Conservation (phyloP, 2,797 vertebrate species). For the Poecile montanus region DNA sequence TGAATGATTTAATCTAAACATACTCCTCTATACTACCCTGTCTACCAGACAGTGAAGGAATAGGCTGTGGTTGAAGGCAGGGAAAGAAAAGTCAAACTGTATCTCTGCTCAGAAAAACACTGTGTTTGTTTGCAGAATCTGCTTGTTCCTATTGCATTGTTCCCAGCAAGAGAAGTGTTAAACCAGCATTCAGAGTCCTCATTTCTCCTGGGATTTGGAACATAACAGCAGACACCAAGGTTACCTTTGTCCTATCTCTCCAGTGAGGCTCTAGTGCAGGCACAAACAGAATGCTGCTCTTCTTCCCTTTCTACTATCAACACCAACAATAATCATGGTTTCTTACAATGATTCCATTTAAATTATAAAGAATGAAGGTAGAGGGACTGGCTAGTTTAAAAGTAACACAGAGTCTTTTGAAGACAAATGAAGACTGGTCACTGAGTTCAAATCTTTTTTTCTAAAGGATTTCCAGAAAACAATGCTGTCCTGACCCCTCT, state of each 20-base stretch:
- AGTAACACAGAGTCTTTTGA: not conserved
- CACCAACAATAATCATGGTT: not conserved
- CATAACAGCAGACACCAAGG: constrained; percentile 16
- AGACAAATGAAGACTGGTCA: not conserved
- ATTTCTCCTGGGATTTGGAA: not conserved
- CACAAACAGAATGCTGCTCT: constrained; percentile 1
- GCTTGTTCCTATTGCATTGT: not conserved
- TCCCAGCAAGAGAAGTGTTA: constrained; percentile 34
- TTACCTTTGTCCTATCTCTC: constrained; percentile 23
- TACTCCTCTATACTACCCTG: not conserved
- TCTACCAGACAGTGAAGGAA: not conserved
- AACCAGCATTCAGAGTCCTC: not conserved
- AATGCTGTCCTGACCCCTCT: not conserved
- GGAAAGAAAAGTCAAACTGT: not conserved
- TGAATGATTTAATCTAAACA: not conserved
- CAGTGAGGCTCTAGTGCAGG: constrained; percentile 3
- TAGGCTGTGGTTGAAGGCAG: not conserved
- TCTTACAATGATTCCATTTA: not conserved
- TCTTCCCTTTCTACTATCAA: not conserved
- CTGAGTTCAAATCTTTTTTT: not conserved
- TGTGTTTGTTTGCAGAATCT: not conserved
- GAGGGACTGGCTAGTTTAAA: not conserved
- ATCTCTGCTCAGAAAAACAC: not conserved
- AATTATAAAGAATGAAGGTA: not conserved
- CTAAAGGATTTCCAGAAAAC: not conserved